These are phyloP conservation scores for Dinocampus coccinellae DNA, from an alignment of 2,888 invertebrate species.

Conservation along the genomic window DNA sequence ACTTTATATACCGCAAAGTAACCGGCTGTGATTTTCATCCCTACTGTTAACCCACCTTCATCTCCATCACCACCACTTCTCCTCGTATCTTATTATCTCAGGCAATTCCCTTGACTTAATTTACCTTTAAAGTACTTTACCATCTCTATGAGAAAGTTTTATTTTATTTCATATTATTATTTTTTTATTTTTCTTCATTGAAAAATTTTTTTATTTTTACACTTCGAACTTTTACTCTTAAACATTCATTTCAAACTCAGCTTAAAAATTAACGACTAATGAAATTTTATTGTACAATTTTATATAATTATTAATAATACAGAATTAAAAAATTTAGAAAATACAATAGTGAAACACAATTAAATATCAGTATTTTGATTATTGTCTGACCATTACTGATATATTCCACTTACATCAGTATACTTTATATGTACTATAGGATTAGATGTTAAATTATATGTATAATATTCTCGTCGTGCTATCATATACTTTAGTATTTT, in stretches of 20 bases:
- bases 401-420: neutral
- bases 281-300: neutral
- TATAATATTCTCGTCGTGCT: neutral
- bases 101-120: neutral
- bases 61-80: neutral
- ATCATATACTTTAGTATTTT: neutral
- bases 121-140: conserved; percentile 1
- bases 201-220: neutral
- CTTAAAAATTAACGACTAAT: neutral
- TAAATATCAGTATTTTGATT: neutral
- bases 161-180: neutral
- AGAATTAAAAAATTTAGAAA: neutral
- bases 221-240: neutral
- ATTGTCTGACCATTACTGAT: conserved; percentile 1
- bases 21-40: conserved; percentile 17
- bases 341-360: neutral
- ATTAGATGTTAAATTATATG: neutral
- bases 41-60: neutral
- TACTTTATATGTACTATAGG: neutral
- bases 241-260: neutral
- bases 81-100: conserved; percentile 15
- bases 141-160: neutral
- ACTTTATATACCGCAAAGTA: conserved; percentile 18
- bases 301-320: too few species aligned
- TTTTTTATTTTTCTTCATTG: neutral